Evolutionary conservation across 2,888 invertebrate genomes (phyloP).

Genomic region (Heteropelma amictum): DNA sequence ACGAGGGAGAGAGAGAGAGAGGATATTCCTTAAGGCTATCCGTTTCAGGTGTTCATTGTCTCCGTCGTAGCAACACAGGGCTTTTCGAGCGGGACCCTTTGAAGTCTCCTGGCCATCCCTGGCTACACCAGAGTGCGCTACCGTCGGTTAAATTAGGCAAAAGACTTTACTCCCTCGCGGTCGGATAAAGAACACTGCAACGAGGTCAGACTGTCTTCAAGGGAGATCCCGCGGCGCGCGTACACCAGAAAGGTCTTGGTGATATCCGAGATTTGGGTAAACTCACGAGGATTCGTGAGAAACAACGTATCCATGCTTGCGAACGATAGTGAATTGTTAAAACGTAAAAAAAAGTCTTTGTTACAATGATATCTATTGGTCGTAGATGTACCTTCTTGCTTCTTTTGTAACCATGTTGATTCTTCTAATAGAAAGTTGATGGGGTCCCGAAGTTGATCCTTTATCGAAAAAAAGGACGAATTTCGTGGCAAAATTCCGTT

Average conservation of each 20-base stretch:
- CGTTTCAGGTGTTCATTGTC: constrained; percentile 72
- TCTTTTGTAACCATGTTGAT: too few relatives aligned
- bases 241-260: constrained; percentile 29
- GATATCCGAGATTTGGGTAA: background rate
- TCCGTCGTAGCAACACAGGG: constrained; percentile 58
- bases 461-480: too few relatives aligned
- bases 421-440: too few relatives aligned
- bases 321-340: too few relatives aligned
- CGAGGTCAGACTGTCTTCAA: constrained; percentile 47
- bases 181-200: constrained; percentile 41
- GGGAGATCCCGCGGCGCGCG: constrained; percentile 62
- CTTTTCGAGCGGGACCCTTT: constrained; percentile 64
- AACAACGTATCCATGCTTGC: too few relatives aligned
- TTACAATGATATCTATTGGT: too few relatives aligned
- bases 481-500: too few relatives aligned
- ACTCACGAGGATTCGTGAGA: background rate
- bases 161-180: constrained; percentile 55
- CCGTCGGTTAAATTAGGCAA: constrained; percentile 74
- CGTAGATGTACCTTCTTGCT: too few relatives aligned
- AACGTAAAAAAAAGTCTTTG: too few relatives aligned
- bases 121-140: constrained; percentile 56
- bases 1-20: background rate
- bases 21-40: constrained; percentile 61
- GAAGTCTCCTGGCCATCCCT: constrained; percentile 66
- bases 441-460: too few relatives aligned